phyloP scores from a whole-genome alignment of 2,888 invertebrate species.

The Lingula anatina region DNA sequence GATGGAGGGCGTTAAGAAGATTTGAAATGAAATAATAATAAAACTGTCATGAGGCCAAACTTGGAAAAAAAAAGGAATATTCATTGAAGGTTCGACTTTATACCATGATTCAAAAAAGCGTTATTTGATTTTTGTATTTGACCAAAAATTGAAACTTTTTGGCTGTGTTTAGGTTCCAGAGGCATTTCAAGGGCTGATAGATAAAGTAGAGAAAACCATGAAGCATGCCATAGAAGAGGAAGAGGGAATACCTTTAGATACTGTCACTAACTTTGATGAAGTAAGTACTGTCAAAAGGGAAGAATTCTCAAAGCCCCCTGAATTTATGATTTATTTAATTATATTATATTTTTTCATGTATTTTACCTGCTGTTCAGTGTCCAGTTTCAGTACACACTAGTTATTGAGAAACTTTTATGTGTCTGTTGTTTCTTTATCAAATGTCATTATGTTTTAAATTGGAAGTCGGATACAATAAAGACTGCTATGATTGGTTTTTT shows the following conservation, averaged over 20 bases:
- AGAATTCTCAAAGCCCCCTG: too few relatives aligned
- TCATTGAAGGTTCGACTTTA: too few relatives aligned
- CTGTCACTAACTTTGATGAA: conserved; percentile 80
- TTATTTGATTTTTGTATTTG: not conserved
- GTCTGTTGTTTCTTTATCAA: not conserved
- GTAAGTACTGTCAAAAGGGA: too few relatives aligned
- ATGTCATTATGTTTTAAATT: too few relatives aligned
- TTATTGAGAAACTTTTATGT: not conserved
- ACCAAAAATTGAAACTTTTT: not conserved
- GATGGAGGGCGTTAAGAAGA: too few relatives aligned
- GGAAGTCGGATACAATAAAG: too few relatives aligned
- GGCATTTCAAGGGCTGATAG: conserved; percentile 74
- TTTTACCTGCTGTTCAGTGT: not conserved
- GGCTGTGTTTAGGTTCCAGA: conserved; percentile 59
- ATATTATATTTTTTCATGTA: not conserved
- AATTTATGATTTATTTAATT: conserved; percentile 55
- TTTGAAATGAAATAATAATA: too few relatives aligned
- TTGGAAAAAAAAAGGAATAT: too few relatives aligned
- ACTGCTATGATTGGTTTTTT: too few relatives aligned
- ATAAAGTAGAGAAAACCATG: conserved; percentile 74
- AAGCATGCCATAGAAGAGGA: conserved; percentile 86
- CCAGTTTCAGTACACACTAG: not conserved
- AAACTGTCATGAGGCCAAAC: too few relatives aligned
- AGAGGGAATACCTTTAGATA: conserved; percentile 77
- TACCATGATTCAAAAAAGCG: too few relatives aligned